These are phyloP conservation scores for Dendroctonus ponderosae DNA, from an alignment of 1,140 invertebrate species.

Conservation along the genomic window DNA sequence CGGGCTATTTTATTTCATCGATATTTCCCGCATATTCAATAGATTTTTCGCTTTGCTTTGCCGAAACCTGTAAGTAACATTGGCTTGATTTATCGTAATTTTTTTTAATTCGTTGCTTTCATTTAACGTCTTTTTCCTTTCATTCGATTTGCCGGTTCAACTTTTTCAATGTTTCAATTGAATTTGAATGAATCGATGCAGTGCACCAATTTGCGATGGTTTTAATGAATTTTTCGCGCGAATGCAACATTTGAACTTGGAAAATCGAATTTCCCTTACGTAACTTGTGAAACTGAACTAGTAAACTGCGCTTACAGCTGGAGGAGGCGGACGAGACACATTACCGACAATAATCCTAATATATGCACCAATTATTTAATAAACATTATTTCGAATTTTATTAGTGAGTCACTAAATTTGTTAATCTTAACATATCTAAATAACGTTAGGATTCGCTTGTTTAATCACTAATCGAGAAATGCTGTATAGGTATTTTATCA, in stretches of 20 bases:
- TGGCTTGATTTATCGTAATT: no score
- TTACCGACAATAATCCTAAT: slow-evolving; percentile 20
- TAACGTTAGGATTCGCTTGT: no score
- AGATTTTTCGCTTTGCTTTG: slow-evolving; percentile 14
- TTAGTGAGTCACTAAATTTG: slow-evolving; percentile 16
- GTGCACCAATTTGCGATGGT: no score
- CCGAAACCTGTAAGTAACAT: slow-evolving; percentile 14
- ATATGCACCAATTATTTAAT: slow-evolving; percentile 22
- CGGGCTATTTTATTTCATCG: slow-evolving; percentile 14
- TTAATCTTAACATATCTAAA: slow-evolving; percentile 12
- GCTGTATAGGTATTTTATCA: no score
- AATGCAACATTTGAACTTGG: slow-evolving; percentile 18
- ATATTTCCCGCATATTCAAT: slow-evolving; percentile 6
- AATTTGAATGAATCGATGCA: no score
- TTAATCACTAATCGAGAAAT: no score
- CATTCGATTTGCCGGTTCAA: no score
- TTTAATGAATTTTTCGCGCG: no score
- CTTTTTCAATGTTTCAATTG: no score
- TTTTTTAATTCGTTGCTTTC: not conserved
- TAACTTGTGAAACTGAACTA: slow-evolving; percentile 13
- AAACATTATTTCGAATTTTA: slow-evolving; percentile 10
- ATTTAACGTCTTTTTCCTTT: no score
- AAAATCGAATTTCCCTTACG: slow-evolving; percentile 34
- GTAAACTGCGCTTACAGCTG: slow-evolving; percentile 15
- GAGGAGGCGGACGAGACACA: not conserved